A percentile compares a stretch with the other conserved stretches of the same genome.
phyloP scores from a whole-genome alignment of 2,797 vertebrate species.

The Malurus splendens region DNA sequence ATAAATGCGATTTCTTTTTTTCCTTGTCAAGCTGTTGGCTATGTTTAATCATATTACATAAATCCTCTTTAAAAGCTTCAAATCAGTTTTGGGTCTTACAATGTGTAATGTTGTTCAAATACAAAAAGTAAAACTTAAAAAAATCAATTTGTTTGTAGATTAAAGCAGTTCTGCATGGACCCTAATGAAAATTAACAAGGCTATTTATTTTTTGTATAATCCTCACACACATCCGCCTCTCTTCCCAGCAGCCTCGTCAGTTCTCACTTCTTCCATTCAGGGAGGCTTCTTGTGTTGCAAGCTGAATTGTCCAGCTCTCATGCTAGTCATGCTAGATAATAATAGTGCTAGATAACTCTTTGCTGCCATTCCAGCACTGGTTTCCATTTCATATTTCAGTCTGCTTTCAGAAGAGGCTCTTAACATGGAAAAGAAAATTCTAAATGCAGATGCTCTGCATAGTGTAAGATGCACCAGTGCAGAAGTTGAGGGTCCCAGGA shows the following conservation, averaged over 20 bases:
- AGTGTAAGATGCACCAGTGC: neutral
- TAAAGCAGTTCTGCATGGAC: neutral
- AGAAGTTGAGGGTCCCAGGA: neutral
- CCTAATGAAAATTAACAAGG: constrained; percentile 24
- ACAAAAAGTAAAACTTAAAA: constrained; percentile 1
- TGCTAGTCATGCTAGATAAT: neutral
- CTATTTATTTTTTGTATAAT: constrained; percentile 15
- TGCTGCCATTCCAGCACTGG: neutral
- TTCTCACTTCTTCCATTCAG: neutral
- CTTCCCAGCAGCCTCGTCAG: neutral
- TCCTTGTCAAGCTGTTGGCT: neutral
- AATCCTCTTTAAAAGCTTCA: constrained; percentile 45
- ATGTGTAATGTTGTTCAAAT: constrained; percentile 25
- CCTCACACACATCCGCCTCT: neutral
- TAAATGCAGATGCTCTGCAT: neutral
- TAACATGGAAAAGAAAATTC: accelerated
- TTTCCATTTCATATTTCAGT: neutral
- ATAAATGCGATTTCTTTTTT: neutral
- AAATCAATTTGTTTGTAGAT: constrained; percentile 25
- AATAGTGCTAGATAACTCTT: neutral
- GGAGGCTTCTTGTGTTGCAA: neutral
- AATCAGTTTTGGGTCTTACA: neutral
- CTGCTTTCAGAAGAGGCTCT: neutral
- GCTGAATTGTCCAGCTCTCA: neutral
- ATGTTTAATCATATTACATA: constrained; percentile 45